Conservation (phyloP, 2,113 vertebrate species). For the sheep (Ovis aries) region ARS-UI_Ramb_v3.0 NC_056072.1:37428001-37428500, state of each 20-base stretch:
- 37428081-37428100: neutral
- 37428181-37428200: neutral
- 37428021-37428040: neutral
- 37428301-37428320: neutral
- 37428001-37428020: neutral
- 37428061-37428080: neutral
- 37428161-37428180: neutral
- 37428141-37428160: neutral
- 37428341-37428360: neutral
- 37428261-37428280: neutral
- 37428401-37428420: neutral
- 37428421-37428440: neutral
- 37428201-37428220: neutral
- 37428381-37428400: neutral
- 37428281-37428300: neutral
- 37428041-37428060: neutral
- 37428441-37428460: neutral
- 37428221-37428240: neutral
- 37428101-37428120: neutral
- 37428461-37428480: neutral
- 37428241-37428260: rapidly evolving
- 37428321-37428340: neutral
- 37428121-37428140: neutral
- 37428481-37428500: no score
- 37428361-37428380: rapidly evolving